phyloP scores from a whole-genome alignment of 2,113 vertebrate species.

The Phrynosoma blainvillii region DNA sequence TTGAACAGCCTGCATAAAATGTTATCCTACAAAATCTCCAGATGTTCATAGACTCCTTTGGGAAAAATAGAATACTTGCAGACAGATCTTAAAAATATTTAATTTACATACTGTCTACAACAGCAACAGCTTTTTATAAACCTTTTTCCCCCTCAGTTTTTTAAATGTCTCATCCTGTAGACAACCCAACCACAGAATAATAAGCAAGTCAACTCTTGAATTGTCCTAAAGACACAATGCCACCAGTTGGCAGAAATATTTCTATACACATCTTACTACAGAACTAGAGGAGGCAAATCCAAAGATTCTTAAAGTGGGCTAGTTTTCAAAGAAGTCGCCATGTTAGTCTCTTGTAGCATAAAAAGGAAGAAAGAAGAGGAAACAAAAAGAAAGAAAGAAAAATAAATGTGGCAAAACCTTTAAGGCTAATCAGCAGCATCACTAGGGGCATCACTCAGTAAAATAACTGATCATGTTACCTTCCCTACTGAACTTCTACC shows the following conservation, averaged over 20 bases:
- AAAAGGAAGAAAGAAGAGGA: no score
- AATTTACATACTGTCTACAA: not conserved
- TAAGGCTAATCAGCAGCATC: no score
- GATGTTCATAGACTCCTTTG: conserved; percentile 13
- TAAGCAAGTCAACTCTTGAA: not conserved
- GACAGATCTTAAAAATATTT: not conserved
- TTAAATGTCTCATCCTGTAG: not conserved
- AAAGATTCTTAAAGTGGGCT: not conserved
- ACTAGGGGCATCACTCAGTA: no score
- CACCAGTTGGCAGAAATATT: no score
- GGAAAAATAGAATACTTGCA: conserved; percentile 17
- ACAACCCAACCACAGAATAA: not conserved
- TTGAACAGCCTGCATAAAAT: conserved; percentile 22
- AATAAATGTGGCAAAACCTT: no score
- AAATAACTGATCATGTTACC: no score
- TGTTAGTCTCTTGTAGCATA: no score
- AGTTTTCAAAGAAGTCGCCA: not conserved
- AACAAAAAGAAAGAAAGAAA: no score
- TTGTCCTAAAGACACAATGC: not conserved
- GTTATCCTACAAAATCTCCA: conserved; percentile 26
- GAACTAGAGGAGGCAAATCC: not conserved
- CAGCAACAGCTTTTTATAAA: conserved; percentile 3
- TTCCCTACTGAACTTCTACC: no score
- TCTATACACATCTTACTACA: not conserved
- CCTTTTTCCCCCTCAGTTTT: not conserved